A percentile compares a stretch with the other conserved stretches of the same genome.
phyloP scores from a whole-genome alignment of 2,797 vertebrate species.

The Liparis tanakae region DNA sequence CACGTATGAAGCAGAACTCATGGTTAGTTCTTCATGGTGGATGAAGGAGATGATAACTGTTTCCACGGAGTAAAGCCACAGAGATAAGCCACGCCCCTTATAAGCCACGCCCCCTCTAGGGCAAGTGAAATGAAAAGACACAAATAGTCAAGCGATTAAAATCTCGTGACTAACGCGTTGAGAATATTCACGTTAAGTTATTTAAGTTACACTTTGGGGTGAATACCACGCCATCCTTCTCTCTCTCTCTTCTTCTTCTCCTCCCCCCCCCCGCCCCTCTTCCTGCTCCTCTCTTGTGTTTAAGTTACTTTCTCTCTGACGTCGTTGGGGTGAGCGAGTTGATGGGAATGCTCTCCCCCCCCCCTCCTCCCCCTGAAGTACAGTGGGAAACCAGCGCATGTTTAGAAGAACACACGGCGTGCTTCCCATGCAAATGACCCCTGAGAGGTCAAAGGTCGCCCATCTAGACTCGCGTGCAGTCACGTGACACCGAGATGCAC shows the following conservation, averaged over 20 bases:
- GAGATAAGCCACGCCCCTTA: no score
- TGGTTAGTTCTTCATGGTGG: no score
- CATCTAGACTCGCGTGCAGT: conserved; percentile 18
- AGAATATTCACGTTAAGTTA: no score
- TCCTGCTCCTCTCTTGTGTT: conserved; percentile 17
- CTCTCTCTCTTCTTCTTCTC: background rate
- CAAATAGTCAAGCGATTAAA: no score
- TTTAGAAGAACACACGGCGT: conserved; percentile 38
- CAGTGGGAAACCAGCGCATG: conserved; percentile 51
- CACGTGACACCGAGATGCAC: conserved; percentile 28
- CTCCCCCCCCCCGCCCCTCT: background rate
- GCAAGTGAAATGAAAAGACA: no score
- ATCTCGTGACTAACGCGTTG: no score
- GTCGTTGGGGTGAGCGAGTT: conserved; percentile 4
- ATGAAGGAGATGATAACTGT: no score
- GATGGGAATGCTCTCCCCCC: conserved; percentile 48
- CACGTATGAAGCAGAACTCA: no score
- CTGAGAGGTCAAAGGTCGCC: conserved; percentile 39
- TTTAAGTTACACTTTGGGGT: background rate
- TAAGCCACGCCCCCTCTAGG: no score
- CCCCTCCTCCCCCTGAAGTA: background rate
- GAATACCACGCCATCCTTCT: background rate
- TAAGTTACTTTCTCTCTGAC: conserved; percentile 34
- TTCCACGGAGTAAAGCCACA: no score
- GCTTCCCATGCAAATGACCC: conserved; percentile 33